These are phyloP conservation scores for Hirudinaria manillensis DNA, from an alignment of 2,888 invertebrate species.

Conservation along the genomic window DNA sequence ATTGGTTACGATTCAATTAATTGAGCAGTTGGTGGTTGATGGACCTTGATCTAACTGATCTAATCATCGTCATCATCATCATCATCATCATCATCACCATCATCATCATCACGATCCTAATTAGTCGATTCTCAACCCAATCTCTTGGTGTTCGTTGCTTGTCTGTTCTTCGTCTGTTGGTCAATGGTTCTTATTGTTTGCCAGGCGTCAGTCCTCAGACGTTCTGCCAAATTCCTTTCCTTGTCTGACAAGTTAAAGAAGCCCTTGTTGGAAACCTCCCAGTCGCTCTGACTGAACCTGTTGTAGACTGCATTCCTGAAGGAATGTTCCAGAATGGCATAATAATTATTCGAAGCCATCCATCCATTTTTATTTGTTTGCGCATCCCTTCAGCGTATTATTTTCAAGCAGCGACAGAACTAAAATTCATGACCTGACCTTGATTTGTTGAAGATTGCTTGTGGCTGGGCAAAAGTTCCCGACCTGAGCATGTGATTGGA, in stretches of 20 bases:
- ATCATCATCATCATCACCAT: conserved; percentile 21
- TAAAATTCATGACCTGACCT: conserved; percentile 18
- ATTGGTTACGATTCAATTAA: not conserved
- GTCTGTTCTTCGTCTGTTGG: conserved; percentile 52
- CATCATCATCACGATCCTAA: conserved; percentile 13
- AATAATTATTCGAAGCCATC: too few species aligned
- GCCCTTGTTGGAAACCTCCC: conserved; percentile 73
- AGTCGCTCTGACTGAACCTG: conserved; percentile 77
- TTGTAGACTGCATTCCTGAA: conserved; percentile 64
- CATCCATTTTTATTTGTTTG: too few species aligned
- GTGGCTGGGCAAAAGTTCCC: conserved; percentile 13
- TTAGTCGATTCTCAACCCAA: conserved; percentile 60
- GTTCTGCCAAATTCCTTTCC: conserved; percentile 64
- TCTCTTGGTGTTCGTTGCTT: conserved; percentile 76
- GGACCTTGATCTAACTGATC: not conserved
- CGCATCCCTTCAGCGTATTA: too few species aligned
- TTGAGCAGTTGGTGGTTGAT: not conserved
- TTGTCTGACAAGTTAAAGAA: conserved; percentile 79
- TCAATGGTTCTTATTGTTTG: conserved; percentile 55
- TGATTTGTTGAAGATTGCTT: conserved; percentile 14
- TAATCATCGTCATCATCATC: conserved; percentile 9
- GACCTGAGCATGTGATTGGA: conserved; percentile 27
- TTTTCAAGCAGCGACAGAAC: too few species aligned
- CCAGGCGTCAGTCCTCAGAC: conserved; percentile 50
- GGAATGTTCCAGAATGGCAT: not conserved